These are phyloP conservation scores for Oryzias javanicus DNA, from an alignment of 2,113 vertebrate species.

Conservation along the genomic window DNA sequence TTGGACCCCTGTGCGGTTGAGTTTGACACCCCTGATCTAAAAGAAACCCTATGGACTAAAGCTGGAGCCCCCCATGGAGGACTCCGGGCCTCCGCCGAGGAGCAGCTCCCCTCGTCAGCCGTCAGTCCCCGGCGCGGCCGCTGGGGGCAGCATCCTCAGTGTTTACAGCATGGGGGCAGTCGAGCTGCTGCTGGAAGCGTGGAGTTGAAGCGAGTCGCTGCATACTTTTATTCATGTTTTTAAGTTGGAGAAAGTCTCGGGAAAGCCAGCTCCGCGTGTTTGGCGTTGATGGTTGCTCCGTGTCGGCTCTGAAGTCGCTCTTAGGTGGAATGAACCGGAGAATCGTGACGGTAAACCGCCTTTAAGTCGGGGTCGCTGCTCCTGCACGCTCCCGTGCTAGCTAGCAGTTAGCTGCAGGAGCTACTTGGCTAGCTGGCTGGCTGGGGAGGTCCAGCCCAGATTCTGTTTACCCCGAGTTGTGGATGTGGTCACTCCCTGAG, in stretches of 20 bases:
- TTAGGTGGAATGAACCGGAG: conserved; percentile 25
- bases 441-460: conserved; percentile 63
- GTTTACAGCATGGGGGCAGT: conserved; percentile 59
- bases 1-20: no score
- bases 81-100: no score
- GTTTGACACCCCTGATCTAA: no score
- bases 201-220: conserved; percentile 47
- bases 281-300: background rate
- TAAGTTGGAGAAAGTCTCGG: conserved; percentile 50
- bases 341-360: conserved; percentile 6
- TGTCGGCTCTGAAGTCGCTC: background rate
- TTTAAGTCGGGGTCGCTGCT: conserved; percentile 46
- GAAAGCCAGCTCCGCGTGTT: background rate
- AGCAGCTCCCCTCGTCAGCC: background rate
- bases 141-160: conserved; percentile 45
- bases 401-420: conserved; percentile 60
- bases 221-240: background rate
- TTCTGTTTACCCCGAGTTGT: conserved; percentile 57
- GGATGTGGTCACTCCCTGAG: conserved; percentile 36
- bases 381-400: conserved; percentile 59
- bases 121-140: conserved; percentile 22
- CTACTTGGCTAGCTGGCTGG: conserved; percentile 65
- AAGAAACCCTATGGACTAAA: no score
- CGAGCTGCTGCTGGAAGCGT: conserved; percentile 57
- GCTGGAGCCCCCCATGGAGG: no score